Percentiles rank a stretch among this genome's conserved stretches.
These are phyloP conservation scores for Drosophila kokeensis DNA, from an alignment of 2,888 invertebrate genomes.

Conservation along the genomic window DNA sequence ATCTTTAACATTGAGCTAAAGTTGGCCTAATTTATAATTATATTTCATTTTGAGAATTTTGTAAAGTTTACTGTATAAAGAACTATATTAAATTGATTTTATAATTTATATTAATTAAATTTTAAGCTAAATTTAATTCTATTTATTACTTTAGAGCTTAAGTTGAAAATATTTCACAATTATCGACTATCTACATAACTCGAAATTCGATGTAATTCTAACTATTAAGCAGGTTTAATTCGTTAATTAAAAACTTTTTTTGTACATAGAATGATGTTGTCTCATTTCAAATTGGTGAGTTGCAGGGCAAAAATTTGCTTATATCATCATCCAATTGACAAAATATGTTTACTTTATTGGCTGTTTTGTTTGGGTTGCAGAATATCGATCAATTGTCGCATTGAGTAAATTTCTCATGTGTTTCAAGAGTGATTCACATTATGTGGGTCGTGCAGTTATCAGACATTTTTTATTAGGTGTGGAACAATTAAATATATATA, in stretches of 20 bases:
- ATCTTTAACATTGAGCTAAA: neutral
- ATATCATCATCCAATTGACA: neutral
- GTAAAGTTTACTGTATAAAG: neutral
- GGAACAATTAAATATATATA: neutral
- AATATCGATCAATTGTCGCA: neutral
- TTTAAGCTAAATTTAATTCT: neutral
- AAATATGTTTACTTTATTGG: neutral
- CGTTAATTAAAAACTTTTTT: neutral
- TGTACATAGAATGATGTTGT: neutral
- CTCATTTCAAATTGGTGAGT: neutral
- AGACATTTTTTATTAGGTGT: neutral
- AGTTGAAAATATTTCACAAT: no score
- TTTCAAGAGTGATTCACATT: conserved; percentile 17
- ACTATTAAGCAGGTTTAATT: neutral
- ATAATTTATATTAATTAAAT: neutral
- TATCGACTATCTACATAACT: neutral
- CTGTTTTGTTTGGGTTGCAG: neutral
- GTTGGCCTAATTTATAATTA: neutral
- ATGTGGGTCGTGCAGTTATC: neutral
- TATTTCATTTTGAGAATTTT: neutral
- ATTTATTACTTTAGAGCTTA: no score
- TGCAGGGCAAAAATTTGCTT: neutral
- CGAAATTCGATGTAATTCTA: neutral
- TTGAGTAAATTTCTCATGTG: neutral
- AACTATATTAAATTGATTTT: neutral